Base-by-base conservation (phyloP, 1,140 invertebrate genomes). In the Platorchestia sp. region DNA sequence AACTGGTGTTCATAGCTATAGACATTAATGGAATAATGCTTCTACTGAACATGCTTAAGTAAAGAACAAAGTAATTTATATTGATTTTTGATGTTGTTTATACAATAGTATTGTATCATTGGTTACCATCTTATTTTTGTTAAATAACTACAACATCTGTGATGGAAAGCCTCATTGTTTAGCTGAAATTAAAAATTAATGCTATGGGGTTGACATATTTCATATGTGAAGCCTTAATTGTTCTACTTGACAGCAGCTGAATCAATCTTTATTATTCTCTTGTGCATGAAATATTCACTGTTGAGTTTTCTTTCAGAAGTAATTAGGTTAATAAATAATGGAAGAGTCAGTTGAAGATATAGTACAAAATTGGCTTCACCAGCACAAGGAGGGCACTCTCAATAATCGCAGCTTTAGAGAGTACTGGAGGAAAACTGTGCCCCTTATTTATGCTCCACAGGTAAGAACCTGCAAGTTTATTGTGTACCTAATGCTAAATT, bases 391-490 rank as follows among this genome's bases (percentile, higher is more conserved):
- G 75, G 95, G 96, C 5, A 95, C 95, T 44, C 96, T 96, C 86
- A 96, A 95, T 27, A 87, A 95, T 41, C 96, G 95, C 41, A 96
- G 96, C 53, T 89, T 96, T 36, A 95, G 96, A 95, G 96, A 96
- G 47, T 95, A 96, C 89, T 96, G 96, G 96, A 95, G 96, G 36
- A 51, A 95, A 51, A 95, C 95, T 95, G 96, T 96, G 41, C 96
- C 96, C 27, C 95, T 96, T 93, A 96, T 96, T 43, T 96, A 95
- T 95, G 95, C 96, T 45, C 96, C 96, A 45, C 95, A 95, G 90
- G 96, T 96, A 95, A 59, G 59, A 44, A 75, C 36, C 3, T 75
- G 19, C 6, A 75, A 75, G 59, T 75, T 75, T 75, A 75, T 3
- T 75, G 27, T 75, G 27, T 75, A 22, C 1, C 27, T 22, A 75